Conservation (phyloP, 35 echinoderm and acorn worm genomes). For the Patiria miniata region DNA sequence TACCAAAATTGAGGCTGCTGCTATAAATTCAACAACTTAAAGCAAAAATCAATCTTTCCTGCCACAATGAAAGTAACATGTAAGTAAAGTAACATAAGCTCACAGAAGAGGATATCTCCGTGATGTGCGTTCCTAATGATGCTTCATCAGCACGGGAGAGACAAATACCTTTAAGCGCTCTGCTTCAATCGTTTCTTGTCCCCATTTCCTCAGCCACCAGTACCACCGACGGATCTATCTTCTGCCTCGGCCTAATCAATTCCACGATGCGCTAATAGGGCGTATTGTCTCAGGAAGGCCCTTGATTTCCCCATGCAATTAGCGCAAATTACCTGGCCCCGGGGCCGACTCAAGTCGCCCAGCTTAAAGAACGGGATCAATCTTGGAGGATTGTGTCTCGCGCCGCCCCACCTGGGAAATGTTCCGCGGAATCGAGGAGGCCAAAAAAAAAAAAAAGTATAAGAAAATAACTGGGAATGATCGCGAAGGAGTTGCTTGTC, state of each 20-base stretch:
- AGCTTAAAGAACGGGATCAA: slow-evolving; percentile 17
- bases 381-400: background rate
- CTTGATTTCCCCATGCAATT: slow-evolving; percentile 29
- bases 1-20: no score
- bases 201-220: background rate
- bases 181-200: background rate
- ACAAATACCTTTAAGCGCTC: background rate
- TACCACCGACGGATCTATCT: background rate
- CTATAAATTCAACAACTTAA: no score
- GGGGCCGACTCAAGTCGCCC: background rate
- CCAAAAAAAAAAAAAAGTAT: background rate
- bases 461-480: no score
- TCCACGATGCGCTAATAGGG: background rate
- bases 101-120: no score
- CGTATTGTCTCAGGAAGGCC: background rate
- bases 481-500: no score
- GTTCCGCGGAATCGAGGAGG: background rate
- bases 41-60: no score
- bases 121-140: no score
- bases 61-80: no score
- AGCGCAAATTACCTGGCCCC: slow-evolving; percentile 18
- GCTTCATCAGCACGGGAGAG: no score
- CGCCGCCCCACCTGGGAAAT: slow-evolving; percentile 9
- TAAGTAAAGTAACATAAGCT: no score
- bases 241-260: background rate